Conservation (phyloP, 1,140 invertebrate genomes). For the Anadara kagoshimensis region DNA sequence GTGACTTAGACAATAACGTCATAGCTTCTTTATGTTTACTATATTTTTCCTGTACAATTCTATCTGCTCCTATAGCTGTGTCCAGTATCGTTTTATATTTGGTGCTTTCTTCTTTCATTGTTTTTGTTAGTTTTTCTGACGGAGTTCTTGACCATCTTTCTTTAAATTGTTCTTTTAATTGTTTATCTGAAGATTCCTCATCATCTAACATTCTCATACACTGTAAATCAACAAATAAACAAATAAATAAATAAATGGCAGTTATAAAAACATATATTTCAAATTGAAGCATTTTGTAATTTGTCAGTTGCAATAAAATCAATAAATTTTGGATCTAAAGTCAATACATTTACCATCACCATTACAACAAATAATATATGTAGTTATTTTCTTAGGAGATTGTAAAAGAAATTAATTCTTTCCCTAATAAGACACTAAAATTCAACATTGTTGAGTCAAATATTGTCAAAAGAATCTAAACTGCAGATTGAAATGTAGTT, state of each 20-base stretch:
- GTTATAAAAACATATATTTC: background rate
- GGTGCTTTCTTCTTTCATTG: conserved; percentile 82
- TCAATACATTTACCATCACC: no score
- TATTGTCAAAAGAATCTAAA: no score
- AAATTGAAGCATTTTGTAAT: no score
- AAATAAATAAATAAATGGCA: background rate
- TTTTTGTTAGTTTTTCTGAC: conserved; percentile 91
- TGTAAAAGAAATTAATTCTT: no score
- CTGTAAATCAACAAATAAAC: conserved; percentile 34
- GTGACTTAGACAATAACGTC: conserved; percentile 85
- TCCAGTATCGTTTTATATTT: conserved; percentile 94
- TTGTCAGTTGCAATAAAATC: no score
- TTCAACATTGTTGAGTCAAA: no score
- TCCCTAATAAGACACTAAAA: no score
- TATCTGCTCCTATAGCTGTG: conserved; percentile 88
- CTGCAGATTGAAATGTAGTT: no score
- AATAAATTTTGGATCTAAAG: no score
- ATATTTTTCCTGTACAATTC: conserved; percentile 90
- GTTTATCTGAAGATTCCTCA: conserved; percentile 92
- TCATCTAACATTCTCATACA: conserved; percentile 85
- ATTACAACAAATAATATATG: no score
- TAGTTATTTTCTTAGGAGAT: no score
- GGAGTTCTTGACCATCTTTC: conserved; percentile 90
- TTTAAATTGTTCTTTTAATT: conserved; percentile 92
- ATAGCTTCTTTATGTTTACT: conserved; percentile 87